A percentile compares a stretch with the other conserved stretches of the same genome.
Conservation (phyloP, 2,113 vertebrate genomes). For the Thomomys bottae region DNA sequence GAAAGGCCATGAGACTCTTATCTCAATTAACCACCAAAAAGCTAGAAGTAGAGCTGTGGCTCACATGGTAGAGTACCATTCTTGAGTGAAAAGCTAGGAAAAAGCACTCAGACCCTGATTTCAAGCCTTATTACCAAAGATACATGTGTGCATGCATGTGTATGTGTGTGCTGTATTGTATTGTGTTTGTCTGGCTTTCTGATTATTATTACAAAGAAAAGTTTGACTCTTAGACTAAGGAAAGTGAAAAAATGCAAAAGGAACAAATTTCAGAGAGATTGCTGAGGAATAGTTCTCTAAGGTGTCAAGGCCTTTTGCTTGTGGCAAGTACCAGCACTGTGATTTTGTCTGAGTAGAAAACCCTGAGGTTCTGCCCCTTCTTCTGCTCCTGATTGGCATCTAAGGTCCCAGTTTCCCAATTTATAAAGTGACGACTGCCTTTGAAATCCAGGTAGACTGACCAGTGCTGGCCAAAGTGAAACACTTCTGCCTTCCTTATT, state of each 20-base stretch:
- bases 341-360: background rate
- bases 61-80: too few species aligned
- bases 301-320: background rate
- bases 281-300: background rate
- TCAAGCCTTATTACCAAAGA: too few species aligned
- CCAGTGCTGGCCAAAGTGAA: background rate
- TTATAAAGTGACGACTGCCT: background rate
- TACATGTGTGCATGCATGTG: too few species aligned
- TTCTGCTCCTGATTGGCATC: background rate
- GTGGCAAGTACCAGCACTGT: background rate
- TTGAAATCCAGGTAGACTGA: background rate
- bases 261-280: slow-evolving; percentile 4
- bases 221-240: background rate
- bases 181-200: slow-evolving; percentile 12
- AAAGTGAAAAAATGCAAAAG: background rate
- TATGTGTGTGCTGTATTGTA: too few species aligned
- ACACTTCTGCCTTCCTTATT: background rate
- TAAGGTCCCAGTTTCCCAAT: background rate
- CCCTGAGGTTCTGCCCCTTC: background rate
- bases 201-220: slow-evolving; percentile 19
- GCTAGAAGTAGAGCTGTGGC: too few species aligned
- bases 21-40: too few species aligned
- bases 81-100: too few species aligned
- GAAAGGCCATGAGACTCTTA: too few species aligned
- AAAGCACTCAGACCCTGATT: too few species aligned